phyloP scores from a whole-genome alignment of 2,888 invertebrate genomes.

The Drosophila barbarae region DNA sequence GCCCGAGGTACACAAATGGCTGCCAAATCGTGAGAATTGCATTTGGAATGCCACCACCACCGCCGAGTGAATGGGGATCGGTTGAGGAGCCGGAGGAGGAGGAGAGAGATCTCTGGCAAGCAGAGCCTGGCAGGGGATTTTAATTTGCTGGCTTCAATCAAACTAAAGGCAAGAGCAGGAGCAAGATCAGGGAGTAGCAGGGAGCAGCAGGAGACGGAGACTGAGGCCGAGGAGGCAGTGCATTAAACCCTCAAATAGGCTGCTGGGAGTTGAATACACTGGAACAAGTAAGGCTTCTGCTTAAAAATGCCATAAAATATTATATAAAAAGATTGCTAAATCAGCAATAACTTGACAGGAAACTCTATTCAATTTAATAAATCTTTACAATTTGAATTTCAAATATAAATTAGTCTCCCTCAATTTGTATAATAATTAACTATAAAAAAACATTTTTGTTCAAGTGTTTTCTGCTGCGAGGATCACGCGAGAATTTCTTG shows the following conservation, averaged over 20 bases:
- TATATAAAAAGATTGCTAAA: rapidly evolving
- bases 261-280: slow-evolving; percentile 7
- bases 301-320: neutral
- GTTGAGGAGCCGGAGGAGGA: neutral
- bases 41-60: slow-evolving; percentile 40
- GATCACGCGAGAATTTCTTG: slow-evolving; percentile 19
- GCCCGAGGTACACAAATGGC: slow-evolving; percentile 55
- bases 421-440: neutral
- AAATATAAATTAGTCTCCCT: neutral
- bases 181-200: neutral
- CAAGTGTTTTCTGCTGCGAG: slow-evolving; percentile 7
- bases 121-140: slow-evolving; percentile 45
- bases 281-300: neutral
- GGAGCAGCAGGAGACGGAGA: neutral
- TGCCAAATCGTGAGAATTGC: slow-evolving; percentile 71
- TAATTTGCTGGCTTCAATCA: slow-evolving; percentile 70
- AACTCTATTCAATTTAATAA: neutral
- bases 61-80: slow-evolving; percentile 1
- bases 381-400: neutral
- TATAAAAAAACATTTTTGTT: neutral
- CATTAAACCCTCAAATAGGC: slow-evolving; percentile 38
- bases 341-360: neutral
- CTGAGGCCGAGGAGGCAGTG: slow-evolving; percentile 18
- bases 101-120: neutral
- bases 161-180: slow-evolving; percentile 41